Base-by-base conservation (phyloP, 2,888 invertebrate species). In the Heliconius ethilla region DNA sequence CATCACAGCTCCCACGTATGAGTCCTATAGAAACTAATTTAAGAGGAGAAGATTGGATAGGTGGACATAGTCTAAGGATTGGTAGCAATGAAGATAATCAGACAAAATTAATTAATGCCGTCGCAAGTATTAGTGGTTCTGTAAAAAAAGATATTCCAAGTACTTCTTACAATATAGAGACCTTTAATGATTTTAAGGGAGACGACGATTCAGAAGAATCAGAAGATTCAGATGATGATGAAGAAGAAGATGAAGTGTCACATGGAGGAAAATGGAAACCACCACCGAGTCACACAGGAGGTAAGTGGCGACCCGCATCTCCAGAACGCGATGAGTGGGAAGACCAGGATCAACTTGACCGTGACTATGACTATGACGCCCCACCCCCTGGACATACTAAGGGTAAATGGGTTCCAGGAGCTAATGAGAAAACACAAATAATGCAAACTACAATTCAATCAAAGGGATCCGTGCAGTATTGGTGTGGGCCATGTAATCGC, bases 361-460 rank as follows among this genome's bases (percentile, higher is more conserved):
- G 95, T 40, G 93, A 94, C 27, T 94, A 95, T 76, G 92, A 95
- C 84, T 94, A 93, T 83, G 94, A 92, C 75, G 95, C 95, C 82
- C 97, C 97, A 3, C 96, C 97, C 0, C 96, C 96, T 5, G 95
- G 95, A 63, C 96, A 97, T 83, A 97, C 97, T 0, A 96, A 96
- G 87, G 97, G 97, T 0, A 98, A 98, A 93, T 98, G 97, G 97
- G 95, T 97, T 75, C 97, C 97, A 1, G 97, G 97, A 83, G 95
- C 89, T 63, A 89, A 91, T 75, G 94, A 94, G 63, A 94, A 94
- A 89, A 94, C 88, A 82, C 95, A 93, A 87, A 95, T 90, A 77
- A 95, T 91, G 95, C 95, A 91, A 85, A 95, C 88, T 76, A 95
- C 90, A 80, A 92, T 88, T 86, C 95, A 89, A 87, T 94, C 86